Percentiles rank a stretch among this genome's conserved stretches.
These are phyloP conservation scores for Tetramorium parvispinum DNA, from an alignment of 1,140 invertebrate species.

Conservation along the genomic window DNA sequence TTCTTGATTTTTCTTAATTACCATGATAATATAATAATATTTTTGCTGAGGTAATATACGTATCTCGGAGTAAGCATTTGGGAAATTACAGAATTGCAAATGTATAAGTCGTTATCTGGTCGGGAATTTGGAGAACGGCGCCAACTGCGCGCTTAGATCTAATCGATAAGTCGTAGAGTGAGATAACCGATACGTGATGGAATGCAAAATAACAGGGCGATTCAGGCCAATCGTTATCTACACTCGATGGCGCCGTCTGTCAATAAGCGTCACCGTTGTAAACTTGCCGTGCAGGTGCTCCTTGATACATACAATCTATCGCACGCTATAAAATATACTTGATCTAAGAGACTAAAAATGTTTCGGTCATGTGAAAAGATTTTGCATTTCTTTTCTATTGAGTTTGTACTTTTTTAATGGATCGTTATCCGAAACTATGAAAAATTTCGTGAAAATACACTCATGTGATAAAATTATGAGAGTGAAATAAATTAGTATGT, in stretches of 20 bases:
- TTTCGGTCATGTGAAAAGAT: neutral
- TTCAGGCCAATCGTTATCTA: constrained; percentile 55
- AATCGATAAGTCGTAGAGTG: constrained; percentile 5
- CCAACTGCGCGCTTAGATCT: constrained; percentile 19
- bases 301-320: constrained; percentile 31
- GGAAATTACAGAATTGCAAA: neutral
- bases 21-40: neutral
- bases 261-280: constrained; percentile 17
- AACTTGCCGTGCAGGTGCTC: constrained; percentile 11
- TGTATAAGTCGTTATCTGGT: neutral
- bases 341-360: neutral
- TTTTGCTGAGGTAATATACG: neutral
- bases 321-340: neutral
- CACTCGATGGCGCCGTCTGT: constrained; percentile 36
- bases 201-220: constrained; percentile 68
- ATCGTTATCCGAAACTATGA: neutral
- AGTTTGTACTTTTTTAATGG: neutral
- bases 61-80: neutral
- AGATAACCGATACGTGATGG: constrained; percentile 68
- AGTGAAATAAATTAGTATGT: neutral
- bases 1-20: neutral
- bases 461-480: neutral
- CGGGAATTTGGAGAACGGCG: constrained; percentile 27
- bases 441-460: neutral
- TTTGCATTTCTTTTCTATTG: neutral